These are phyloP conservation scores for Volucella inanis DNA, from an alignment of 2,888 invertebrate genomes.

Conservation along the genomic window DNA sequence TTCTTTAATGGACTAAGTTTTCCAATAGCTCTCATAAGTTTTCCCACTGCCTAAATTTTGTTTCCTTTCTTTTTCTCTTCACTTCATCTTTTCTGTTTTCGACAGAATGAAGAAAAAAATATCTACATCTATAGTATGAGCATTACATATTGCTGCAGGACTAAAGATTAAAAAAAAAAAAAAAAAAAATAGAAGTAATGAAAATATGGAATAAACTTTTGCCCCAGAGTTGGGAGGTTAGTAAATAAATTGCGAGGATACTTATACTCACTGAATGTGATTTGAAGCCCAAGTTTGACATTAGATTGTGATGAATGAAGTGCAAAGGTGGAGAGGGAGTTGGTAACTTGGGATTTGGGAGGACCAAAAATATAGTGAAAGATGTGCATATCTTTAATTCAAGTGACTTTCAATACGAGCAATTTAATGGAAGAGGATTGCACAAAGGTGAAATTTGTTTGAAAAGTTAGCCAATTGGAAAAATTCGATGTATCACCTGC, in stretches of 20 bases:
- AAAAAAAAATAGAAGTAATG: conserved; percentile 24
- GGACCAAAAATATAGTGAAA: no score
- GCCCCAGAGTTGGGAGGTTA: conserved; percentile 1
- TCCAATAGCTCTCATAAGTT: conserved; percentile 70
- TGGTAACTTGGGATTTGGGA: no score
- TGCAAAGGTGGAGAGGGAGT: background rate
- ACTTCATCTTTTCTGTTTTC: conserved; percentile 17
- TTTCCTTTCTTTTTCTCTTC: background rate
- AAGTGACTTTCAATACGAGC: no score
- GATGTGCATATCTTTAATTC: no score
- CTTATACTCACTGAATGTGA: conserved; percentile 27
- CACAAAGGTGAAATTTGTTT: no score
- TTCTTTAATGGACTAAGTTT: conserved; percentile 73
- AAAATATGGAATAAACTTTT: conserved; percentile 59
- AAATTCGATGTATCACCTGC: no score
- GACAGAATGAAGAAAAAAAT: background rate
- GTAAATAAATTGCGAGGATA: conserved; percentile 47
- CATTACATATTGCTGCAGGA: background rate
- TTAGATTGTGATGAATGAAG: conserved; percentile 6
- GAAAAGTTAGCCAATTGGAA: no score
- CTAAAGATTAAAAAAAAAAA: conserved; percentile 10
- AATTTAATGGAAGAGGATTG: no score
- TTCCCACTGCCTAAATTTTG: background rate
- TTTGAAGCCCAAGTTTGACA: conserved; percentile 18
- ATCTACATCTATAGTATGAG: no score